Evolutionary conservation across 2,888 invertebrate genomes (phyloP).

Genomic region (Tuberolachnus salignus): DNA sequence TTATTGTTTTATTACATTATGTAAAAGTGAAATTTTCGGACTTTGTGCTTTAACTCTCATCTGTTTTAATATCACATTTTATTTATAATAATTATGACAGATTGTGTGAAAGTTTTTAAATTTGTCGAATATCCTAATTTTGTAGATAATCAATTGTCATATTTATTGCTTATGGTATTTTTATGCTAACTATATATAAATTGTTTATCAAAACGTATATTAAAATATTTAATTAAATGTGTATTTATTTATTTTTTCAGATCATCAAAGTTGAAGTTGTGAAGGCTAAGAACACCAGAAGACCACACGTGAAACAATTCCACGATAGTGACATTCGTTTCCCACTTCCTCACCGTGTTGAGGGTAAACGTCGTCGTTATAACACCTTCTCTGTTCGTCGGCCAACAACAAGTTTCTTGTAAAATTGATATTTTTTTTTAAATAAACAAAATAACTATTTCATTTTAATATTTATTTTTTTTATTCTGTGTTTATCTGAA

Average conservation of each 20-base stretch:
- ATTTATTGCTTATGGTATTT: too few species aligned
- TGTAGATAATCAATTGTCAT: too few species aligned
- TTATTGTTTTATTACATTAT: too few species aligned
- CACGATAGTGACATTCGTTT: conserved; percentile 96
- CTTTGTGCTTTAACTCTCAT: too few species aligned
- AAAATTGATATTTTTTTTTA: conserved; percentile 60
- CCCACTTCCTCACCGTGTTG: conserved; percentile 92
- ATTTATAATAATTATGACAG: too few species aligned
- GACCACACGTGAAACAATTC: conserved; percentile 97
- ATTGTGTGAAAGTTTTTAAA: too few species aligned
- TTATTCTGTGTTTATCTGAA: background rate
- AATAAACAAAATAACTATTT: conserved; percentile 42
- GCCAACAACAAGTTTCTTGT: conserved; percentile 79
- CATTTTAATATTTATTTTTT: background rate
- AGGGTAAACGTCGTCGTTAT: conserved; percentile 71
- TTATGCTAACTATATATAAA: background rate
- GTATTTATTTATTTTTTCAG: conserved; percentile 64
- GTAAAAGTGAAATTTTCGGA: too few species aligned
- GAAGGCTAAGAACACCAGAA: conserved; percentile 84
- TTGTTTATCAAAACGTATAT: background rate
- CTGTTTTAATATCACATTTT: too few species aligned
- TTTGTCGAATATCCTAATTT: too few species aligned
- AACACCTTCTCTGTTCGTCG: conserved; percentile 83
- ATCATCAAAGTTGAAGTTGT: conserved; percentile 97
- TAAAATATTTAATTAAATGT: conserved; percentile 51